phyloP scores from a whole-genome alignment of 2,888 invertebrate species.

The Crossocerus cetratus region DNA sequence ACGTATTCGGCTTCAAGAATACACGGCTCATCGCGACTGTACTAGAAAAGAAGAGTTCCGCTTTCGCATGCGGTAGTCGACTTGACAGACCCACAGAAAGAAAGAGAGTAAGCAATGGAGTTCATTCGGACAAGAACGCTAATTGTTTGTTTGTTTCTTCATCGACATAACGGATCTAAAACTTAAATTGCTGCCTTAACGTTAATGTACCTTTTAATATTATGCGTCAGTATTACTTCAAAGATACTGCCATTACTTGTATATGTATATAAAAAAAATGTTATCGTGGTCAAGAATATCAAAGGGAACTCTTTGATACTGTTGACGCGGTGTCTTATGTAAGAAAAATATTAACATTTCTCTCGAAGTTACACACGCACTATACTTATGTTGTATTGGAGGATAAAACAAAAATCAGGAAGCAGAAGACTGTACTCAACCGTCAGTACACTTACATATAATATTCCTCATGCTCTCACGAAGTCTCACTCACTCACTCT shows the following conservation, averaged over 20 bases:
- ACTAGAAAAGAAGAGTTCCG: slow-evolving; percentile 30
- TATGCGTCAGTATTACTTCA: slow-evolving; percentile 42
- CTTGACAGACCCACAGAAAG: slow-evolving; percentile 50
- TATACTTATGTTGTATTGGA: slow-evolving; percentile 48
- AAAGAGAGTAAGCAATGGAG: slow-evolving; percentile 53
- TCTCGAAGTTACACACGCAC: slow-evolving; percentile 47
- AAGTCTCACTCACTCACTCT: slow-evolving; percentile 36
- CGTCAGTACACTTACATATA: slow-evolving; percentile 47
- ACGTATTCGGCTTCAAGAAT: slow-evolving; percentile 14
- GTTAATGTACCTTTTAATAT: slow-evolving; percentile 43
- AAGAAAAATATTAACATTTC: slow-evolving; percentile 61
- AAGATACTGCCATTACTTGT: slow-evolving; percentile 36
- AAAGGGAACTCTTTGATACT: slow-evolving; percentile 46
- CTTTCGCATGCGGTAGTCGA: slow-evolving; percentile 22
- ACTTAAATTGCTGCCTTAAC: slow-evolving; percentile 51
- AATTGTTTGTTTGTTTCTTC: slow-evolving; percentile 47
- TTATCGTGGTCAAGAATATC: slow-evolving; percentile 41
- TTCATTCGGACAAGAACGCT: slow-evolving; percentile 36
- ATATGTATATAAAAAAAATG: slow-evolving; percentile 34
- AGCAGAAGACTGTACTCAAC: slow-evolving; percentile 52
- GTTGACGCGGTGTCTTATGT: slow-evolving; percentile 46
- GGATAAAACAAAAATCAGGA: slow-evolving; percentile 55
- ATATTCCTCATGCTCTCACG: slow-evolving; percentile 35
- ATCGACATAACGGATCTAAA: slow-evolving; percentile 47
- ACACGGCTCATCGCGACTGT: slow-evolving; percentile 31